Base-by-base conservation (phyloP, 2,113 vertebrate genomes). In the Otocyon megalotis region DNA sequence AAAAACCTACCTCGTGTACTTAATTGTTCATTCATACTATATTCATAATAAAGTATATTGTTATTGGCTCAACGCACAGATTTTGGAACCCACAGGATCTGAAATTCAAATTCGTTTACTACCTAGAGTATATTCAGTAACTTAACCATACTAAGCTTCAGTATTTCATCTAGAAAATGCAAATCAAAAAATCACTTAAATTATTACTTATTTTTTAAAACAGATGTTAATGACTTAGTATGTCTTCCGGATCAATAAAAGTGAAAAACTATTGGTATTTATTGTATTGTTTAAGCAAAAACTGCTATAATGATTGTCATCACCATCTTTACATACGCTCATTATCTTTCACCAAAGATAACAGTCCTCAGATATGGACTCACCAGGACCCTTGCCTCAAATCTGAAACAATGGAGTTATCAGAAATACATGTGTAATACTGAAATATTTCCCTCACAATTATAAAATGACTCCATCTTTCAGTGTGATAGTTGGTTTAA, bases 61-160 rank as follows among this genome's bases (percentile, higher is more conserved):
- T 20, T 79, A 72, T 20, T 85, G 32, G 19, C 71, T 94, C 63
- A 94, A 95, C 85, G 7, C 43, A 43, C 17, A 63, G 17, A 77
- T 58, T 65, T 95, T 71, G 24, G 22, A 28, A 7, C 79, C 22
- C 4, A 79, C 35, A 96, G 10, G 1, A 77, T 12, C 4, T 72
- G 43, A 37, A 89, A 20, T 84, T 96, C 84, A 95, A 88, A 79
- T 72, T 88, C 74, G 4, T 53, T 80, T 74, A 62, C 28, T 76
- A 16, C 37, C 5, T 76, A 79, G 85, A 88, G 82, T 93, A 60
- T 24, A 90, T 19, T 88, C 5, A 48, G 14, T 72, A 87, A 60
- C 20, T 58, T 67, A 74, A 81, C 1, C 30, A 14, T 13, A 54
- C 56, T 63, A 94, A 86, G 4, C 15, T 82, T 83, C 35, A 30